phyloP scores from a whole-genome alignment of 2,113 vertebrate genomes.

The Egretta garzetta region DNA sequence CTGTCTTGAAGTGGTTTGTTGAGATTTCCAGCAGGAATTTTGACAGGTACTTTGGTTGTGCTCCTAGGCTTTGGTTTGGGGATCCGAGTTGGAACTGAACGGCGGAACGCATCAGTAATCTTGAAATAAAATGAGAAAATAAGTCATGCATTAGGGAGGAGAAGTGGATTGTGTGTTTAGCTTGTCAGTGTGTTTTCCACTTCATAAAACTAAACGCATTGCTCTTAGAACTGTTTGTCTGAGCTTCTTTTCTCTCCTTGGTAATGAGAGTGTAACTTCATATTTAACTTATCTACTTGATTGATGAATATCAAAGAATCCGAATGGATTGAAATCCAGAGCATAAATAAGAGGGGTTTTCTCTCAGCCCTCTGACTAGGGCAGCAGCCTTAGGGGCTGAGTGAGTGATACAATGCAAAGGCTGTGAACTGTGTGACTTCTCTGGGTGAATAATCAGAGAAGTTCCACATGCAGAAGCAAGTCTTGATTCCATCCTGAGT shows the following conservation, averaged over 20 bases:
- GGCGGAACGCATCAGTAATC: slow-evolving; percentile 83
- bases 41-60: slow-evolving; percentile 72
- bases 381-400: not conserved
- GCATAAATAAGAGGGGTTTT: not conserved
- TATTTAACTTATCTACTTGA: not conserved
- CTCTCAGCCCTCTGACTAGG: not conserved
- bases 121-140: slow-evolving; percentile 68
- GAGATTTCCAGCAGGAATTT: not conserved
- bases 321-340: not conserved
- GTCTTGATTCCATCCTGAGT: not conserved
- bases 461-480: not conserved
- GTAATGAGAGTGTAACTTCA: not conserved
- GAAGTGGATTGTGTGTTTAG: not conserved
- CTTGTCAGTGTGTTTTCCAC: not conserved
- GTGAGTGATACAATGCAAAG: not conserved
- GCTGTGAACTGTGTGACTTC: not conserved
- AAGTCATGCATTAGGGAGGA: not conserved
- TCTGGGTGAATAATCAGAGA: not conserved
- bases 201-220: not conserved
- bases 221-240: not conserved
- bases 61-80: slow-evolving; percentile 85
- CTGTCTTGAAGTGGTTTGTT: slow-evolving; percentile 56
- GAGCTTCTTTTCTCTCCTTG: not conserved
- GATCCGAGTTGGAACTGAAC: slow-evolving; percentile 83
- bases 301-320: not conserved